These are phyloP conservation scores for Tenrec ecaudatus DNA, from an alignment of 2,113 vertebrate species.

Conservation along the genomic window DNA sequence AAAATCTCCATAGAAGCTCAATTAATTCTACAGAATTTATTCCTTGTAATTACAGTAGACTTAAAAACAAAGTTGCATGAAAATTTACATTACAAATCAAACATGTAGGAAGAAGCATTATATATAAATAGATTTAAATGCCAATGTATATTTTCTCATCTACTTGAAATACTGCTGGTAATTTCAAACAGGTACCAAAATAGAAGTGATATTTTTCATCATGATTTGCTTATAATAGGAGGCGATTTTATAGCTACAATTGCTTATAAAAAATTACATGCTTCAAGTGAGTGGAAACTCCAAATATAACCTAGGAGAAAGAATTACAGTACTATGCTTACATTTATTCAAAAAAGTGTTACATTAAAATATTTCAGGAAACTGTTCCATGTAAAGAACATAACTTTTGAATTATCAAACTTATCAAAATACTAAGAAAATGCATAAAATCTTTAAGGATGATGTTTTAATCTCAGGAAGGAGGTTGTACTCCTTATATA, in stretches of 20 bases:
- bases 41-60: constrained; percentile 3
- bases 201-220: constrained; percentile 51
- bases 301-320: constrained; percentile 58
- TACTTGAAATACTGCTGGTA: constrained; percentile 35
- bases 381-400: constrained; percentile 28
- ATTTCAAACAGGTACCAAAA: constrained; percentile 45
- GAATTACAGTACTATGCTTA: not conserved
- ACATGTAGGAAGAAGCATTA: not conserved
- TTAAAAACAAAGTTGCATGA: constrained; percentile 39
- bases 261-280: constrained; percentile 48
- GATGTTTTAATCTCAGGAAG: not conserved
- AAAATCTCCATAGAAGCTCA: not conserved
- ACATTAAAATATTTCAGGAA: constrained; percentile 2
- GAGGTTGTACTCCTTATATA: not conserved
- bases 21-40: constrained; percentile 19
- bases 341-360: constrained; percentile 35
- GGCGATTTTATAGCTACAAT: not conserved
- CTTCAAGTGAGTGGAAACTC: constrained; percentile 16
- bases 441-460: not conserved
- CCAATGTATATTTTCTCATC: constrained; percentile 40
- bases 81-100: constrained; percentile 64
- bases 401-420: constrained; percentile 49
- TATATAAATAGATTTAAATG: constrained; percentile 60
- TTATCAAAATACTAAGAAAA: constrained; percentile 30
- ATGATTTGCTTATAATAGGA: constrained; percentile 34